A percentile compares a stretch with the other conserved stretches of the same genome.
Conservation (phyloP, 2,113 vertebrate species). For the Gambusia holbrooki region DNA sequence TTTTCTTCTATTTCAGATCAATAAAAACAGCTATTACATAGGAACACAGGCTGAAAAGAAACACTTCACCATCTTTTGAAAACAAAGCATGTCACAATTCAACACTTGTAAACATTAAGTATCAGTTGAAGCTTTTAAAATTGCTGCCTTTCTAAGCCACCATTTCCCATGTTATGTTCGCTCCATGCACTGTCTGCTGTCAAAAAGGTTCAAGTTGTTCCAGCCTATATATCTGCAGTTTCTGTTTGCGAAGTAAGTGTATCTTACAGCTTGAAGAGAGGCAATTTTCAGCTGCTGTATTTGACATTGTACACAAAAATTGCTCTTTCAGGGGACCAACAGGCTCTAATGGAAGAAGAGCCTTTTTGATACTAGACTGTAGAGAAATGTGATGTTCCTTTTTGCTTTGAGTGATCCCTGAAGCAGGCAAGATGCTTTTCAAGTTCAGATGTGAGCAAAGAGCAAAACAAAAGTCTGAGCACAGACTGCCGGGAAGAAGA, state of each 20-base stretch:
- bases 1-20: background rate
- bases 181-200: slow-evolving; percentile 5
- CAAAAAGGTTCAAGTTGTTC: slow-evolving; percentile 1
- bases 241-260: slow-evolving; percentile 14
- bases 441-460: slow-evolving; percentile 23
- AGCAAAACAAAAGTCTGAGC: slow-evolving; percentile 12
- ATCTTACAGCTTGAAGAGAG: slow-evolving; percentile 7
- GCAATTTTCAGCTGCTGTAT: slow-evolving; percentile 35
- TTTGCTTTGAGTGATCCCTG: slow-evolving; percentile 27
- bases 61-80: background rate
- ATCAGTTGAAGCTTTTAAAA: slow-evolving; percentile 8
- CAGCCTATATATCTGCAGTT: slow-evolving; percentile 25
- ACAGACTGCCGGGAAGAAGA: slow-evolving; percentile 1
- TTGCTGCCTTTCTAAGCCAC: slow-evolving; percentile 17
- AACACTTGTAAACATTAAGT: background rate
- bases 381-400: slow-evolving; percentile 15
- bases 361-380: slow-evolving; percentile 14
- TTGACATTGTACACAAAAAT: slow-evolving; percentile 33
- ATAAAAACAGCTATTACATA: background rate
- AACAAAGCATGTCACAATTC: slow-evolving; percentile 3
- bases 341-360: slow-evolving; percentile 12
- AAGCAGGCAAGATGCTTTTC: slow-evolving; percentile 29
- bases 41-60: background rate
- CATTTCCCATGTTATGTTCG: background rate
- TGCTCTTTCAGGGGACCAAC: slow-evolving; percentile 7